These are phyloP conservation scores for Otolemur garnettii DNA, from an alignment of 2,113 vertebrate species.

Conservation along the genomic window DNA sequence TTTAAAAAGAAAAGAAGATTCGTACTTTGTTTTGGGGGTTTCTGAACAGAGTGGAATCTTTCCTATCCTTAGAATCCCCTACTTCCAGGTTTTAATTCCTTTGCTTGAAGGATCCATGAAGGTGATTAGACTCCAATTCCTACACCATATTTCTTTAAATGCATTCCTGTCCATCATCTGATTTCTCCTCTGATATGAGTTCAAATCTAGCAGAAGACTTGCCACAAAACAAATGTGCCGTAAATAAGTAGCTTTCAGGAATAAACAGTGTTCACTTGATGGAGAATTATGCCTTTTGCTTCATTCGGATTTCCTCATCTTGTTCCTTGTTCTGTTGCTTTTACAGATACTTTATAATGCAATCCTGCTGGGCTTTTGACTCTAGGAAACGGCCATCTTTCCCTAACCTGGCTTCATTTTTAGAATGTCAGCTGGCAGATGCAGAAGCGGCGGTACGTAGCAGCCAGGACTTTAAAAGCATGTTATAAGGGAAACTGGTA, in stretches of 20 bases:
- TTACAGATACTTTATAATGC: conserved; percentile 93
- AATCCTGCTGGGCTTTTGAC: conserved; percentile 94
- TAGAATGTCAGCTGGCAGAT: conserved; percentile 91
- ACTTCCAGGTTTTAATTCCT: background rate
- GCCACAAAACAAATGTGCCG: background rate
- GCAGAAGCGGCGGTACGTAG: conserved; percentile 92
- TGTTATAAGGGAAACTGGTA: background rate
- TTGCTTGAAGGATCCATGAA: background rate
- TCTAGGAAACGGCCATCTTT: conserved; percentile 92
- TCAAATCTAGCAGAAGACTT: background rate
- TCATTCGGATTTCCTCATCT: background rate
- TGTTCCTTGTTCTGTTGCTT: conserved; percentile 23
- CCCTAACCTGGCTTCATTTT: conserved; percentile 90
- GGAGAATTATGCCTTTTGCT: background rate
- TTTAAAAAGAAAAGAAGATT: conserved; percentile 1
- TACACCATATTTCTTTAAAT: background rate
- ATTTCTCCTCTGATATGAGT: background rate
- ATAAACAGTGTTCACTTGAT: background rate
- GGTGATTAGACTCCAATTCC: background rate
- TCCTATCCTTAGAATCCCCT: background rate
- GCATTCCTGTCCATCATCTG: background rate
- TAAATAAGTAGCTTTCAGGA: background rate
- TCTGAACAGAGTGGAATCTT: conserved; percentile 23
- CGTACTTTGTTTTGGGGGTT: background rate
- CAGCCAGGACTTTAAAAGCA: background rate